Evolutionary conservation across 2,888 invertebrate genomes (phyloP), one percentile per base, ranked within the genome.

Genomic region (Philopedon plagiatum): DNA sequence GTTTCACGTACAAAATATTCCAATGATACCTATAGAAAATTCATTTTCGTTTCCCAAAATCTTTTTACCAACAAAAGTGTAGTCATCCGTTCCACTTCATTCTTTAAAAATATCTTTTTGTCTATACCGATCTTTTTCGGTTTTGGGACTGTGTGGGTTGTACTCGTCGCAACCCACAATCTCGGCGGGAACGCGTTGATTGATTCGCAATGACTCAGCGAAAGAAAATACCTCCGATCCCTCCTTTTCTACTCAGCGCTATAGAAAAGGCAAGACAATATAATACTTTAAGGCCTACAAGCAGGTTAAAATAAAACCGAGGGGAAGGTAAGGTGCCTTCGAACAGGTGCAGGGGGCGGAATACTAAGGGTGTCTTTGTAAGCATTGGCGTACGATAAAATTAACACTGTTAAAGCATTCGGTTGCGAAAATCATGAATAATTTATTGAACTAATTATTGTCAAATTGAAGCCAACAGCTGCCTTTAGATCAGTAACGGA

Each of bases 141-240:
- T n/a, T n/a, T n/a, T n/a, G n/a, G n/a, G n/a, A n/a, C n/a, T n/a
- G n/a, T n/a, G n/a, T n/a, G n/a, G n/a, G n/a, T n/a, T n/a, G n/a
- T n/a, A n/a, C n/a, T n/a, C n/a, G n/a, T n/a, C n/a, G n/a, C n/a
- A n/a, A n/a, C n/a, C n/a, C n/a, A n/a, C n/a, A n/a, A n/a, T n/a
- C n/a, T n/a, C n/a, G n/a, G n/a, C n/a, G 7, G 13, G 7, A 39
- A 39, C 15, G 5, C 9, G 34, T 13, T 1, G 39, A 44, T 46
- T 46, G 21, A 46, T 46, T 46, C 15, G 7, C 26, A 18, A 26
- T 49, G 49, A 49, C 26, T 49, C 49, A 49, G 23, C 49, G 21
- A 23, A 49, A 49, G 26, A 49, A 49, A 26, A 13, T 9, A 26
- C n/a, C 13, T 49, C n/a, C n/a, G n/a, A n/a, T 49, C 49, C 26